Evolutionary conservation across 2,888 invertebrate genomes (phyloP).

Genomic region (Chrysodeixis includens): DNA sequence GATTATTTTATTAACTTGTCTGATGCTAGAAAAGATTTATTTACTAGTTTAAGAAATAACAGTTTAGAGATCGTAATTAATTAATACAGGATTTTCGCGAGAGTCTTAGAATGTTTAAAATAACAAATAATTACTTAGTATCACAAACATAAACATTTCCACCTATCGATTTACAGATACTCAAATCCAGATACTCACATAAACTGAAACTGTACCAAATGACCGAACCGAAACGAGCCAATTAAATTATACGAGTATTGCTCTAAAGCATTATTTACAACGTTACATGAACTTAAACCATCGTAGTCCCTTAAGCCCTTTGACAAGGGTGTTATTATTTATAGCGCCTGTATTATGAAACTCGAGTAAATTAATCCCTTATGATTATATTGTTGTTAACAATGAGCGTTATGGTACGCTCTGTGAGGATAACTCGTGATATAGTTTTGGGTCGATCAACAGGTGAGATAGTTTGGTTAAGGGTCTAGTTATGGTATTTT

Average conservation of each 20-base stretch:
- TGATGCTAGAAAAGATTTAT: no score
- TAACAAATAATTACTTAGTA: no score
- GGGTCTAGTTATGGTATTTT: slow-evolving; percentile 2
- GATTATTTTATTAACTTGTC: no score
- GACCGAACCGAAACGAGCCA: neutral
- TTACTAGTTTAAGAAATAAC: no score
- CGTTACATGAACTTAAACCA: slow-evolving; percentile 37
- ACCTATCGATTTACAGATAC: neutral
- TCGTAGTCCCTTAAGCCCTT: slow-evolving; percentile 66
- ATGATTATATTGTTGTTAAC: slow-evolving; percentile 59
- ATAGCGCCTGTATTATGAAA: slow-evolving; percentile 65
- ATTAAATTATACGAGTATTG: slow-evolving; percentile 25
- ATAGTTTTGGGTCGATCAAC: slow-evolving; percentile 27
- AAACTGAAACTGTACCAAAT: neutral
- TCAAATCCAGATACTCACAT: neutral
- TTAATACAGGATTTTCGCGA: no score
- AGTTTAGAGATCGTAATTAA: no score
- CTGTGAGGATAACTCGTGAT: slow-evolving; percentile 26
- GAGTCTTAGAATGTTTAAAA: no score
- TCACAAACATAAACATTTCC: no score
- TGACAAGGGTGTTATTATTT: slow-evolving; percentile 82
- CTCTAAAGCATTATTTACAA: slow-evolving; percentile 27
- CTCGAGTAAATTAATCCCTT: slow-evolving; percentile 70
- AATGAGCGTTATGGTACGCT: slow-evolving; percentile 48
- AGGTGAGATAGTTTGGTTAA: slow-evolving; percentile 12